Conservation (phyloP, 2,888 invertebrate genomes). For the Nycteola revayana region DNA sequence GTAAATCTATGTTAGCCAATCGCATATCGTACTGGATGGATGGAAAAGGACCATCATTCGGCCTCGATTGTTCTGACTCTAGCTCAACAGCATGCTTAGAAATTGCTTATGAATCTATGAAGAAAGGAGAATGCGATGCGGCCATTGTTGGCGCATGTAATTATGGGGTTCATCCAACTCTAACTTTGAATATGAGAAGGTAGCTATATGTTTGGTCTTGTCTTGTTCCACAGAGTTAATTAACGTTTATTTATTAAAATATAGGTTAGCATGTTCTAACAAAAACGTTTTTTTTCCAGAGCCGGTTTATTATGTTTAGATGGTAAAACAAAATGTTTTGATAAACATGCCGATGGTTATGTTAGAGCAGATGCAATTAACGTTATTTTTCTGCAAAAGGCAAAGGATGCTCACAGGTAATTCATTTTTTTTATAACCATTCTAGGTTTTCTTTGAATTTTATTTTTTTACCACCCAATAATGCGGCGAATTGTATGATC, state of each 20-base stretch:
- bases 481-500: no score
- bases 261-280: no score
- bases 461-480: no score
- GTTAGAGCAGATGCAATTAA: constrained; percentile 87
- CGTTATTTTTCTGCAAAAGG: constrained; percentile 85
- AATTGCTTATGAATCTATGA: constrained; percentile 46
- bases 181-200: constrained; percentile 45
- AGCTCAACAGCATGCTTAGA: constrained; percentile 54
- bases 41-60: constrained; percentile 54
- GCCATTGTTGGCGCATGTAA: constrained; percentile 84
- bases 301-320: constrained; percentile 66
- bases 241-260: no score
- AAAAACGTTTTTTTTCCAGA: constrained; percentile 22
- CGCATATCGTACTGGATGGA: constrained; percentile 64
- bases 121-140: constrained; percentile 53
- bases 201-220: no score
- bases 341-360: constrained; percentile 88
- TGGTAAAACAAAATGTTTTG: constrained; percentile 94
- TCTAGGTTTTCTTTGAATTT: no score
- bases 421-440: no score
- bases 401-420: constrained; percentile 80
- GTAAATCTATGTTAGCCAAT: constrained; percentile 58
- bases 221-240: no score
- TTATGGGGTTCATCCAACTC: constrained; percentile 73
- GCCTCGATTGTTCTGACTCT: constrained; percentile 45